Evolutionary conservation across 2,888 invertebrate genomes (phyloP).

Genomic region (Malthinus flaveolus): DNA sequence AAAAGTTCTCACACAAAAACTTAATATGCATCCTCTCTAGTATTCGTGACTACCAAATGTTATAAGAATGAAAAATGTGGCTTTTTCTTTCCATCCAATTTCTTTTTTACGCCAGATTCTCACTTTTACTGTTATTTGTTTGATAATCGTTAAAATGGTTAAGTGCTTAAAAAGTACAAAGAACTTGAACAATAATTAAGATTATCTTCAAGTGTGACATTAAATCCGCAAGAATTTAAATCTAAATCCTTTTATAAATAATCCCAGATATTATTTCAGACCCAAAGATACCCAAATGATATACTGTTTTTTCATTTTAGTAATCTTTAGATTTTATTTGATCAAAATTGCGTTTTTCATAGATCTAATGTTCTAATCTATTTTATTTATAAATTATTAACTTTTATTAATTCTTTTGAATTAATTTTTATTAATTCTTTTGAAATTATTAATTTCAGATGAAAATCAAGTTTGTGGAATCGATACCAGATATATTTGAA

Average conservation of each 20-base stretch:
- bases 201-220: no score
- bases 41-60: slow-evolving; percentile 17
- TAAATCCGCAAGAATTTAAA: no score
- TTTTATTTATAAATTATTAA: no score
- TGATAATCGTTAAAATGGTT: slow-evolving; percentile 2
- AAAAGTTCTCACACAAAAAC: slow-evolving; percentile 7
- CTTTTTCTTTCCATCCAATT: background rate
- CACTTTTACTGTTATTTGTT: slow-evolving; percentile 15
- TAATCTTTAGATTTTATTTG: no score
- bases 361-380: no score
- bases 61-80: slow-evolving; percentile 4
- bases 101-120: slow-evolving; percentile 10
- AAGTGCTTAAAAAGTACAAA: slow-evolving; percentile 7
- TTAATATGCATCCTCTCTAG: slow-evolving; percentile 3
- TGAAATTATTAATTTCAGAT: slow-evolving; percentile 63
- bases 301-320: no score
- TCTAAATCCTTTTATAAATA: no score
- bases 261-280: no score
- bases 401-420: no score
- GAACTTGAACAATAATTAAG: slow-evolving; percentile 3
- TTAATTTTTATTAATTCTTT: no score
- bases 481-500: slow-evolving; percentile 85
- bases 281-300: no score
- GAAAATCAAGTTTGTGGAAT: slow-evolving; percentile 88
- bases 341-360: no score